phyloP scores from a whole-genome alignment of 2,113 vertebrate genomes.

The Morone saxatilis region DNA sequence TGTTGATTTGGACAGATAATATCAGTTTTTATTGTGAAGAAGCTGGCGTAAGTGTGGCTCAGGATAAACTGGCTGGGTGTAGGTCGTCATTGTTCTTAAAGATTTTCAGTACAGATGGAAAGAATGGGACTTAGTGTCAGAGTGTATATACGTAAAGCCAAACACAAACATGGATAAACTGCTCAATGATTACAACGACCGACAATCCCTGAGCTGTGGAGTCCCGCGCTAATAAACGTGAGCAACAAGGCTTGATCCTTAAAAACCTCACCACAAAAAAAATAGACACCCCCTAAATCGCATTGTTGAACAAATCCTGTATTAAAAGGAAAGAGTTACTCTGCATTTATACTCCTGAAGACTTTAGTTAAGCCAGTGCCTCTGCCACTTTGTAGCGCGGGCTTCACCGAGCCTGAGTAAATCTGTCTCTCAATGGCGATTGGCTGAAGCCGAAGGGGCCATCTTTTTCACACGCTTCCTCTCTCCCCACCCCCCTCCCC shows the following conservation, averaged over 20 bases:
- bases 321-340: constrained; percentile 93
- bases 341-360: constrained; percentile 93
- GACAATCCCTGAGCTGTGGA: constrained; percentile 70
- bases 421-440: constrained; percentile 75
- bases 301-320: constrained; percentile 98
- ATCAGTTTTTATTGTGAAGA: constrained; percentile 53
- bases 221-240: constrained; percentile 91
- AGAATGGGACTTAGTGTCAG: constrained; percentile 70
- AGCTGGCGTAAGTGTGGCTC: constrained; percentile 26
- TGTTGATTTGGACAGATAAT: constrained; percentile 58
- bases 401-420: constrained; percentile 70
- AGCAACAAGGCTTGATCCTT: constrained; percentile 95
- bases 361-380: constrained; percentile 95
- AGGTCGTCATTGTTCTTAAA: constrained; percentile 69
- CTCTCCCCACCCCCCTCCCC: constrained; percentile 35
- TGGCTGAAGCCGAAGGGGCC: constrained; percentile 75
- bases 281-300: constrained; percentile 92
- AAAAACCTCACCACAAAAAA: constrained; percentile 88
- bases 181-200: constrained; percentile 70
- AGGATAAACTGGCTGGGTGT: constrained; percentile 43
- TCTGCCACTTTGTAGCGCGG: constrained; percentile 86
- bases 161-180: constrained; percentile 77
- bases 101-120: constrained; percentile 32
- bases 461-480: constrained; percentile 81
- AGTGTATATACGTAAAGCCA: constrained; percentile 46